Base-by-base conservation (phyloP, 1,140 invertebrate genomes). In the Centruroides vittatus region DNA sequence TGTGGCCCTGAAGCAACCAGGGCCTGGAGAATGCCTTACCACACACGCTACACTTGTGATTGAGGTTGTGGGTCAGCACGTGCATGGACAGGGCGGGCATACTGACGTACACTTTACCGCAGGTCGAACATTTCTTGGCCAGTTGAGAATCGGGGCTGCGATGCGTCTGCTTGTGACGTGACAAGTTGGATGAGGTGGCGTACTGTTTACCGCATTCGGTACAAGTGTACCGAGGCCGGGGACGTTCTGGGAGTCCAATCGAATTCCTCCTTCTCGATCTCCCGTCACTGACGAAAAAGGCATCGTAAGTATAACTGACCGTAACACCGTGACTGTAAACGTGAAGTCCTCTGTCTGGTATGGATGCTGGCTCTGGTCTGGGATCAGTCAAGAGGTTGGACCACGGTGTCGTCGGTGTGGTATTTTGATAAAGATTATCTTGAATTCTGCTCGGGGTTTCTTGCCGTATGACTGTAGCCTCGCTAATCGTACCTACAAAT, bases 61-160 rank as follows among this genome's bases (percentile, higher is more conserved):
- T 77, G 36, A 83, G 65, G 72, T 80, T 83, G 71, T 89, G 87
- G 13, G 94, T 98, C 34, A 97, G 79, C 52, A 97, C 79, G 78
- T 98, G 94, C 95, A 98, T 98, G 12, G 93, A 91, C 53, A 97
- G 75, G 0, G 94, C 94, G 0, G 94, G 93, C 93, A 97, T 98
- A 65, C 87, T 91, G 12, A 98, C 93, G 74, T 98, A 98, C 1
- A 89, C 86, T 73, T 97, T 95, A 62, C 78, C 74, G 72, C 95
- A 98, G 52, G 90, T 89, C 60, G 84, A 84, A 76, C 94, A 98
- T 68, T 90, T 88, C 73, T 94, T 95, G 3, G 94, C 93, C 62
- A 86, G 84, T 64, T 88, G 84, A 2, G 91, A 94, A 72, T 97
- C 92, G 34, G 96, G 70, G 68, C 88, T 91, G 13, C 94, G 82